Evolutionary conservation across 2,888 invertebrate species (phyloP).

Genomic region (Eulithis testata): DNA sequence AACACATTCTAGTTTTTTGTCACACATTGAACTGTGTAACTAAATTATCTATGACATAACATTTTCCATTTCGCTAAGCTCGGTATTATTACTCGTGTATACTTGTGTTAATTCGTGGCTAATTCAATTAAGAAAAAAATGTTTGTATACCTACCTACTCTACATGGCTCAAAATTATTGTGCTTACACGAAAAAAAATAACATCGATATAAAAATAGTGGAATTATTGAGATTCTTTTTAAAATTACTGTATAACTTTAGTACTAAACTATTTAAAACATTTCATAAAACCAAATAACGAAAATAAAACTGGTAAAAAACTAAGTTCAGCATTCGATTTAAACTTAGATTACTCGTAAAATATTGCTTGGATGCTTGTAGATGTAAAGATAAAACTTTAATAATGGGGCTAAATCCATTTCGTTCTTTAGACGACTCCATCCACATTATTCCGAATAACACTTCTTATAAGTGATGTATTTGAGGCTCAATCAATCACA

Average conservation of each 20-base stretch:
- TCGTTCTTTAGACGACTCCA: constrained; percentile 6
- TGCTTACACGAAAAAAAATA: constrained; percentile 56
- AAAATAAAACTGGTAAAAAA: constrained; percentile 32
- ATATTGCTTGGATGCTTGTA: constrained; percentile 17
- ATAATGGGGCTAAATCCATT: constrained; percentile 2
- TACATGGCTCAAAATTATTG: constrained; percentile 58
- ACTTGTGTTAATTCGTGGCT: constrained; percentile 14
- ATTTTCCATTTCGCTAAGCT: constrained; percentile 64
- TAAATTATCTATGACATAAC: constrained; percentile 50
- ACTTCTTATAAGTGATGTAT: no score
- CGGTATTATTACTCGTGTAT: constrained; percentile 60
- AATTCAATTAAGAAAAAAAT: constrained; percentile 30
- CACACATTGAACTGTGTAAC: constrained; percentile 45
- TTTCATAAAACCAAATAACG: constrained; percentile 32
- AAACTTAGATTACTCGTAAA: constrained; percentile 18
- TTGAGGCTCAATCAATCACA: not conserved
- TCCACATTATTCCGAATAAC: not conserved
- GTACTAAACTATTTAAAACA: constrained; percentile 40
- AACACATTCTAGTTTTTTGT: constrained; percentile 60
- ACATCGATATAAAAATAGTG: constrained; percentile 60
- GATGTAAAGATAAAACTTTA: constrained; percentile 7
- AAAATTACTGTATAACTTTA: constrained; percentile 45
- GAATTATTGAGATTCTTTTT: constrained; percentile 63
- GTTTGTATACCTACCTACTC: constrained; percentile 56
- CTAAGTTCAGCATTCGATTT: constrained; percentile 14